phyloP scores from a whole-genome alignment of 2,888 invertebrate species.

The Orthonychiurus folsomi region DNA sequence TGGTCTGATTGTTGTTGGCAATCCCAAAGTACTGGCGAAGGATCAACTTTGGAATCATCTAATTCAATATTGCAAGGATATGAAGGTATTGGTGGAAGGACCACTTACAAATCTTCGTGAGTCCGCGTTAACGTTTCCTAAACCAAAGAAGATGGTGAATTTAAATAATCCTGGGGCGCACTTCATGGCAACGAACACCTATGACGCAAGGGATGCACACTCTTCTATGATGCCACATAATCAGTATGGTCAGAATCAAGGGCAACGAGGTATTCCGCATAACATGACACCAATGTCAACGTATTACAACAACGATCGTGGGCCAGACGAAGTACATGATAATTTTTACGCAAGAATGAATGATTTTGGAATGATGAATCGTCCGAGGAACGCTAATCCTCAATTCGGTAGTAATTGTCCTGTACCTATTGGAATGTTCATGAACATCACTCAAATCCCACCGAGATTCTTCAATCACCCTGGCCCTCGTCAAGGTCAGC shows the following conservation, averaged over 20 bases:
- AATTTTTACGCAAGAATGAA: constrained; percentile 24
- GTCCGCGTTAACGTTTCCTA: constrained; percentile 91
- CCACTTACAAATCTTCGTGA: constrained; percentile 94
- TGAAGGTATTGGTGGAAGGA: constrained; percentile 92
- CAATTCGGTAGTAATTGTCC: constrained; percentile 59
- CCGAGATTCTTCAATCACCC: constrained; percentile 66
- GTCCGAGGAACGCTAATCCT: background rate
- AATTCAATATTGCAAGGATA: constrained; percentile 93
- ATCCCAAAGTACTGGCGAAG: constrained; percentile 96
- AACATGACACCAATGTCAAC: constrained; percentile 32
- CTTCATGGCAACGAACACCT: constrained; percentile 96
- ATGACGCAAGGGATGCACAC: constrained; percentile 78
- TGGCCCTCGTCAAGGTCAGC: constrained; percentile 15
- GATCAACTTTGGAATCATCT: constrained; percentile 98
- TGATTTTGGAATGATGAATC: constrained; percentile 15
- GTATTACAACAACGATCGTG: constrained; percentile 33
- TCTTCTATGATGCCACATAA: constrained; percentile 16
- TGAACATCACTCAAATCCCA: constrained; percentile 75
- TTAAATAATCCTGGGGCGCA: constrained; percentile 90
- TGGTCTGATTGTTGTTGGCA: constrained; percentile 96
- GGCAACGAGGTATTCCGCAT: constrained; percentile 10
- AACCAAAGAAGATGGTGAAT: constrained; percentile 91
- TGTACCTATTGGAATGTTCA: constrained; percentile 87
- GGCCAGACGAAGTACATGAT: constrained; percentile 18
- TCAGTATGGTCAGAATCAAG: constrained; percentile 10